Conservation (phyloP, 2,113 vertebrate species). For the Microtus montanus region DNA sequence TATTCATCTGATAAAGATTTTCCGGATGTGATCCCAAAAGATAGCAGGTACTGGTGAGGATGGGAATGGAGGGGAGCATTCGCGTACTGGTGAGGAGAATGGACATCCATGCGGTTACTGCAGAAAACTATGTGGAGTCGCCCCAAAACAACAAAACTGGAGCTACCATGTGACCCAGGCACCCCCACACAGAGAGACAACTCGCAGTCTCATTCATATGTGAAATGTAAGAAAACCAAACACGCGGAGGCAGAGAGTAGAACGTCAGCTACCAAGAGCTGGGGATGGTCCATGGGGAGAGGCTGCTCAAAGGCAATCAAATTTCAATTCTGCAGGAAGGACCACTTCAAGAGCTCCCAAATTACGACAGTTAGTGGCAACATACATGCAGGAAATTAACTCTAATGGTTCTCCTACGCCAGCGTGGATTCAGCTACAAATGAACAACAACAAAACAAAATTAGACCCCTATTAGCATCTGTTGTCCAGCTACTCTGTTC, state of each 20-base stretch:
- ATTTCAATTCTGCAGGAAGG: not conserved
- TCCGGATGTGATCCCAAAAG: not conserved
- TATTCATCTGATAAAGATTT: not conserved
- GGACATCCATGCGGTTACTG: rapidly evolving
- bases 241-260: not conserved
- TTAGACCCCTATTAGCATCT: not conserved
- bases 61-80: too few relatives aligned
- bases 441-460: not conserved
- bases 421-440: not conserved
- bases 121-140: not conserved
- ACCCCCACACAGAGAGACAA: not conserved
- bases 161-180: not conserved
- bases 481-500: not conserved
- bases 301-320: not conserved
- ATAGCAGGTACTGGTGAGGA: not conserved
- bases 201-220: not conserved
- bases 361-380: not conserved
- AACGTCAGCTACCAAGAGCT: not conserved
- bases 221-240: not conserved
- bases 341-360: not conserved
- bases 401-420: not conserved
- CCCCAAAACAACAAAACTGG: not conserved
- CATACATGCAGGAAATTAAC: not conserved
- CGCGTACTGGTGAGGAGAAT: rapidly evolving
- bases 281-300: rapidly evolving